phyloP scores from a whole-genome alignment of 2,888 invertebrate species.

The Scelioninae gen. 2 region DNA sequence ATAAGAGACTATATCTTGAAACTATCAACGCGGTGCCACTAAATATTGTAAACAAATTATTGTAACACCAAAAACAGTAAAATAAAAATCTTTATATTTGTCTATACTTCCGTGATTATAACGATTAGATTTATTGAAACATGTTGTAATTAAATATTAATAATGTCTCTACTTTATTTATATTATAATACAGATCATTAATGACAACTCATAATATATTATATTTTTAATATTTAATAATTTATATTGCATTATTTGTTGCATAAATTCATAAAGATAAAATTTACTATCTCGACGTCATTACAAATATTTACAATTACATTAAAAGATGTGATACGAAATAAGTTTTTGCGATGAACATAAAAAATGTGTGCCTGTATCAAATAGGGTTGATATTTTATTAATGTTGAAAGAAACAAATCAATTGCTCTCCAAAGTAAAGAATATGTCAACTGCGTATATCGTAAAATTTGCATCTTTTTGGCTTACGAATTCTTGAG shows the following conservation, averaged over 20 bases:
- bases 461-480: constrained; percentile 26
- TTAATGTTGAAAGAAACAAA: background rate
- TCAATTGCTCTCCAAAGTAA: background rate
- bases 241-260: background rate
- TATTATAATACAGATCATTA: too few relatives aligned
- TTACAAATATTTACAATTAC: constrained; percentile 5
- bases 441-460: background rate
- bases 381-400: constrained; percentile 11
- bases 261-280: constrained; percentile 10
- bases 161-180: too few relatives aligned
- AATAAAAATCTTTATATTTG: too few relatives aligned
- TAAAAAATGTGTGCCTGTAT: constrained; percentile 33
- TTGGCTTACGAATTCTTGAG: constrained; percentile 37
- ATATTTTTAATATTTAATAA: too few relatives aligned
- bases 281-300: background rate
- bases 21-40: too few relatives aligned
- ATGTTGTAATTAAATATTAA: too few relatives aligned
- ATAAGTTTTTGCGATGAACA: constrained; percentile 3
- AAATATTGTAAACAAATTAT: too few relatives aligned
- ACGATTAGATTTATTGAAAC: too few relatives aligned
- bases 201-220: too few relatives aligned
- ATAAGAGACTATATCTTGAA: too few relatives aligned
- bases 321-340: background rate
- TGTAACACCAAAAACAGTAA: too few relatives aligned
- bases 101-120: too few relatives aligned